Conservation (phyloP, 1,140 invertebrate species). For the Mizuhopecten yessoensis region DNA sequence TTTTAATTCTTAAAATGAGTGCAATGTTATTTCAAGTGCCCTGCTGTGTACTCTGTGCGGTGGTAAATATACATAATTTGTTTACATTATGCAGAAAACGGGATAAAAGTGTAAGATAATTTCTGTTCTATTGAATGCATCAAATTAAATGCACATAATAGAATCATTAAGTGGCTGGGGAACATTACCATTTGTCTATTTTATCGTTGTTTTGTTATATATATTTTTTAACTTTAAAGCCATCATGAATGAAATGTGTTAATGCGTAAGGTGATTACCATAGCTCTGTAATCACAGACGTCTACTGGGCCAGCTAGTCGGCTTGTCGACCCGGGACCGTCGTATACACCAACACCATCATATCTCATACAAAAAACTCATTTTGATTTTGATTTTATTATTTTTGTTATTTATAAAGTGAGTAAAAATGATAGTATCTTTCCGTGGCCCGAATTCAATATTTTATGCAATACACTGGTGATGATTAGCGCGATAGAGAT, state of each 20-base stretch:
- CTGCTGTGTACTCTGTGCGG: not conserved
- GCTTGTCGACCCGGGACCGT: too few species aligned
- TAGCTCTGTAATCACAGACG: not conserved
- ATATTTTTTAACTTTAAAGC: not conserved
- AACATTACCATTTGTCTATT: not conserved
- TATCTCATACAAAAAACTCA: not conserved
- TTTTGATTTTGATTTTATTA: not conserved
- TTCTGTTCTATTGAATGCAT: not conserved
- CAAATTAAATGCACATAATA: not conserved
- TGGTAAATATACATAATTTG: not conserved
- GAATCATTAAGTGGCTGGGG: not conserved
- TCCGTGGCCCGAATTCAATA: not conserved
- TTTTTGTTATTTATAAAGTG: not conserved
- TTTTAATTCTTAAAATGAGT: not conserved
- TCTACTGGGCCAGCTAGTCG: too few species aligned
- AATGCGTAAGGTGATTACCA: not conserved
- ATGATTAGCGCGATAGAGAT: not conserved
- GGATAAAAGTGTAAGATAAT: too few species aligned
- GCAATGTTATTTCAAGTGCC: not conserved
- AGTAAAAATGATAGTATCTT: conserved; percentile 20
- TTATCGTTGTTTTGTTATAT: not conserved
- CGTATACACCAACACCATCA: not conserved
- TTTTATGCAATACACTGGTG: not conserved
- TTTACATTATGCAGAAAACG: not conserved
- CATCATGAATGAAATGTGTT: not conserved